Percentiles rank a stretch among this genome's conserved stretches.
Conservation (phyloP, 2,888 invertebrate genomes). For the Pyrrhia umbra region DNA sequence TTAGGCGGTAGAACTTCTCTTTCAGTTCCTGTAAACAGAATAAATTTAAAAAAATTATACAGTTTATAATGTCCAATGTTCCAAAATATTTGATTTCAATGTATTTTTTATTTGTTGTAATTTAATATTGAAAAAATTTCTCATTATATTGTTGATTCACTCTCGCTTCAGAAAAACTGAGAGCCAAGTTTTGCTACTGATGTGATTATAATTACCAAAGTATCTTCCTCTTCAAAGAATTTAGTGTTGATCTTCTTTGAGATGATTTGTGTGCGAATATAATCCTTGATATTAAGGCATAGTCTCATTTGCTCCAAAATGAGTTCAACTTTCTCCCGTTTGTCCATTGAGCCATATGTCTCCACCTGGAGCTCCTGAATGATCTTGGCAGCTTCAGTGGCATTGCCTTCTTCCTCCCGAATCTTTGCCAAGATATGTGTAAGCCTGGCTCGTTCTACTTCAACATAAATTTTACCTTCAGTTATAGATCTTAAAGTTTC, state of each 20-base stretch:
- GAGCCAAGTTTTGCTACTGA: constrained; percentile 5
- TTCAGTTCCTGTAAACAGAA: constrained; percentile 86
- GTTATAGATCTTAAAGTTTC: constrained; percentile 98
- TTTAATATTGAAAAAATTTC: no score
- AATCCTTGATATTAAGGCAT: constrained; percentile 98
- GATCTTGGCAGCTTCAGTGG: constrained; percentile 97
- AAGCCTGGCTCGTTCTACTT: constrained; percentile 98
- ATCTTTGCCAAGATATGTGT: constrained; percentile 97
- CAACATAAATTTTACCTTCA: constrained; percentile 99
- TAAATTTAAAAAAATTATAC: not conserved
- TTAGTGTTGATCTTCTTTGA: constrained; percentile 99
- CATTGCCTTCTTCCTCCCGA: constrained; percentile 95
- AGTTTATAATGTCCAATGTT: no score
- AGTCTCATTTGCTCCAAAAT: constrained; percentile 99
- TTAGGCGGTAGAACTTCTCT: constrained; percentile 92
- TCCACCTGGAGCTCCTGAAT: constrained; percentile 98
- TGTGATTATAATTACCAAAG: constrained; percentile 89
- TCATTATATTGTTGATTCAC: no score
- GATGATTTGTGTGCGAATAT: constrained; percentile 99
- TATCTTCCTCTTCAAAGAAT: constrained; percentile 97
- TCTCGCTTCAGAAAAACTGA: no score
- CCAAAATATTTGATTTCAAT: no score
- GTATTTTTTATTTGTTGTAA: no score
- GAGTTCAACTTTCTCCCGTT: constrained; percentile 98
- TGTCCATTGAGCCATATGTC: constrained; percentile 99